phyloP scores from a whole-genome alignment of 1,140 invertebrate species.

The Aphaenogaster floridana region DNA sequence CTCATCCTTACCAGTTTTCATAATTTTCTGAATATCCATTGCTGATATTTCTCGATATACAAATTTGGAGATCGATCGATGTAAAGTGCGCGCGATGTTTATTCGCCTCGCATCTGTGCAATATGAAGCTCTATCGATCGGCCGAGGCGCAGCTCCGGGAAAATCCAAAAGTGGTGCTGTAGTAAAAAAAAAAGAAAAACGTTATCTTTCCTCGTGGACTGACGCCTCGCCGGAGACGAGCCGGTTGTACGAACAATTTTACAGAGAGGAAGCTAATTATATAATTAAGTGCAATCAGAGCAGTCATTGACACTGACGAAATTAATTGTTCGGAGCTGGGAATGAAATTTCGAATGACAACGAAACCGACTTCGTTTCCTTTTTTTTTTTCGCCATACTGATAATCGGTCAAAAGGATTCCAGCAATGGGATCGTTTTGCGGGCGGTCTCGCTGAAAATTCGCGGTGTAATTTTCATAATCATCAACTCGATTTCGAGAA shows the following conservation, averaged over 20 bases:
- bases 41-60: slow-evolving; percentile 57
- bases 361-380: slow-evolving; percentile 51
- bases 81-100: slow-evolving; percentile 62
- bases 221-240: slow-evolving; percentile 36
- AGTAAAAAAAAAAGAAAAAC: slow-evolving; percentile 70
- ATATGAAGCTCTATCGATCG: slow-evolving; percentile 47
- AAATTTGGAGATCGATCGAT: slow-evolving; percentile 37
- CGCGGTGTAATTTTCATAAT: neutral
- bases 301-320: slow-evolving; percentile 39
- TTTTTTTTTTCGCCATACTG: slow-evolving; percentile 37
- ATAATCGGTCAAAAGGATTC: slow-evolving; percentile 43
- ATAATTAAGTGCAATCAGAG: slow-evolving; percentile 46
- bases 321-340: slow-evolving; percentile 33
- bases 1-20: slow-evolving; percentile 2
- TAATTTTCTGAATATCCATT: neutral
- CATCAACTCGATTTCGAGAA: neutral
- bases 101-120: slow-evolving; percentile 59
- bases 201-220: slow-evolving; percentile 67
- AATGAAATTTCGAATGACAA: slow-evolving; percentile 53
- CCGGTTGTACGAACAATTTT: slow-evolving; percentile 23
- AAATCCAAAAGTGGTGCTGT: slow-evolving; percentile 78
- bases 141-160: slow-evolving; percentile 60
- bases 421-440: slow-evolving; percentile 43
- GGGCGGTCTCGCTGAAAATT: slow-evolving; percentile 32
- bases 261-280: slow-evolving; percentile 20